Percentiles rank a stretch among this genome's conserved stretches.
phyloP scores from a whole-genome alignment of 2,888 invertebrate species.

The Falcaria lacertinaria region DNA sequence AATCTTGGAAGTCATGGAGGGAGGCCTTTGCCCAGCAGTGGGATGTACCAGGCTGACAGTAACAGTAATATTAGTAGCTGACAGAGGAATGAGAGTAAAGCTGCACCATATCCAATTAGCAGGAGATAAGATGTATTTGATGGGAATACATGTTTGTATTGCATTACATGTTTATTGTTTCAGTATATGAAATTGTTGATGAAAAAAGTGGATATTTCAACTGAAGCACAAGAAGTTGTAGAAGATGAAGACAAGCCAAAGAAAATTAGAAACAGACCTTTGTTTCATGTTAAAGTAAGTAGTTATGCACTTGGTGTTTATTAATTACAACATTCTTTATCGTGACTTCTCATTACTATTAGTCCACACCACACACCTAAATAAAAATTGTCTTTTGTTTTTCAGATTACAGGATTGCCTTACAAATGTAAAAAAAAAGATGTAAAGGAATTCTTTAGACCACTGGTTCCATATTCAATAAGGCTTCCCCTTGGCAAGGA shows the following conservation, averaged over 20 bases:
- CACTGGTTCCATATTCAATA: slow-evolving; percentile 88
- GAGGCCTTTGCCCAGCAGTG: no score
- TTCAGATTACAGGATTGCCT: slow-evolving; percentile 89
- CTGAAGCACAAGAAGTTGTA: slow-evolving; percentile 21
- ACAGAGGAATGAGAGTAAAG: no score
- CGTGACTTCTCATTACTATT: background rate
- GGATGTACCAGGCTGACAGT: no score
- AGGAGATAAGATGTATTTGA: slow-evolving; percentile 1
- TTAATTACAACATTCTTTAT: background rate
- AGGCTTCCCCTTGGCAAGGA: slow-evolving; percentile 83
- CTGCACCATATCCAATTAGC: no score
- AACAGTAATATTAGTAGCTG: no score
- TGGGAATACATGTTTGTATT: no score
- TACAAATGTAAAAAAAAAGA: slow-evolving; percentile 90
- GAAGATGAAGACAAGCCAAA: slow-evolving; percentile 48
- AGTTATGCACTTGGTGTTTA: no score
- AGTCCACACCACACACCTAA: slow-evolving; percentile 2
- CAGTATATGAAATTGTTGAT: slow-evolving; percentile 87
- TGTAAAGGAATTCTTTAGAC: slow-evolving; percentile 91
- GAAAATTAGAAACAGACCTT: slow-evolving; percentile 63
- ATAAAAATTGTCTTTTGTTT: no score
- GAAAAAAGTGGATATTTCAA: slow-evolving; percentile 61
- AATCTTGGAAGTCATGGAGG: no score
- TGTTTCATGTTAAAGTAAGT: slow-evolving; percentile 67
- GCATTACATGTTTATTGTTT: no score